These are phyloP conservation scores for Watsonalla binaria DNA, from an alignment of 2,888 invertebrate species.

Conservation along the genomic window DNA sequence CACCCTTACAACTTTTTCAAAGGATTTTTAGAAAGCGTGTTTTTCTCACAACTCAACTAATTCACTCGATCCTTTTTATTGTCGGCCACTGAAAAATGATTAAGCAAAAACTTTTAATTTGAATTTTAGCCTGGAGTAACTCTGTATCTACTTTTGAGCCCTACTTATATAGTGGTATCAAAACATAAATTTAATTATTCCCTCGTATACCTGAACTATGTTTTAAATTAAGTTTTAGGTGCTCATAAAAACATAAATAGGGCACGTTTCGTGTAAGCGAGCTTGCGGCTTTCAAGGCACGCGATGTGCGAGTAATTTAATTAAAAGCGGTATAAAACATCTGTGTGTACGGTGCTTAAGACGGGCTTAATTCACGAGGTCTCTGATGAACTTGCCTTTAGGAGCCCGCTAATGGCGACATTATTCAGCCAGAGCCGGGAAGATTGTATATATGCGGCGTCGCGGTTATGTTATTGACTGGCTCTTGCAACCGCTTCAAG, in stretches of 20 bases:
- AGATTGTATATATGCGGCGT: conserved; percentile 36
- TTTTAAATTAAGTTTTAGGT: no score
- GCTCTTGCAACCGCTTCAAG: conserved; percentile 3
- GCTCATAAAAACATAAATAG: conserved; percentile 25
- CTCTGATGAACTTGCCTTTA: conserved; percentile 56
- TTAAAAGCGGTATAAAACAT: conserved; percentile 64
- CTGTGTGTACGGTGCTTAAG: conserved; percentile 50
- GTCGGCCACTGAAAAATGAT: no score
- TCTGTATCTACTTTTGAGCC: no score
- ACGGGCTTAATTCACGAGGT: conserved; percentile 45
- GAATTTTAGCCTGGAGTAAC: no score
- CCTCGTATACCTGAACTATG: no score
- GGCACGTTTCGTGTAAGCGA: conserved; percentile 24
- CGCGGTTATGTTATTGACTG: conserved; percentile 28
- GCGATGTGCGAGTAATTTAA: conserved; percentile 57
- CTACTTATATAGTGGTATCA: no score
- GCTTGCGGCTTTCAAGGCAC: conserved; percentile 53
- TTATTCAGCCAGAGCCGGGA: conserved; percentile 45
- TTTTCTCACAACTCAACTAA: neutral
- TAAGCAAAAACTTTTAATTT: no score
- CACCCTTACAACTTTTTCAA: conserved; percentile 45
- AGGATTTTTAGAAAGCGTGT: conserved; percentile 41
- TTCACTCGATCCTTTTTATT: neutral
- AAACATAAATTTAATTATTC: no score
- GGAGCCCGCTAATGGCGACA: conserved; percentile 46